Percentiles rank a stretch among this genome's conserved stretches.
Evolutionary conservation across 2,797 vertebrate genomes (phyloP).

Genomic region (Catharus ustulatus): DNA sequence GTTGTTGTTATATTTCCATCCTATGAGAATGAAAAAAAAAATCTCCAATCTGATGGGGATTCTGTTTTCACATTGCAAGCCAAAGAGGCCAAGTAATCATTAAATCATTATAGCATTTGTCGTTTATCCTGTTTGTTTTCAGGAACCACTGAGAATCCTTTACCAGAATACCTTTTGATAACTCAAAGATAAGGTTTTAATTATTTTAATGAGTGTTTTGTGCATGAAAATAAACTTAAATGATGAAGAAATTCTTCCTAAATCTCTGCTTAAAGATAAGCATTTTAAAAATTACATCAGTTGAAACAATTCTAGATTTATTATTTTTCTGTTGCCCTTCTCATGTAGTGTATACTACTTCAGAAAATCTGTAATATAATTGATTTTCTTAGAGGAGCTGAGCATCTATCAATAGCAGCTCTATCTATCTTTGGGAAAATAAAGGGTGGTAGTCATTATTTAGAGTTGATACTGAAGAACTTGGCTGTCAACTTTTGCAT

Average conservation of each 20-base stretch:
- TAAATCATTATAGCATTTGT: neutral
- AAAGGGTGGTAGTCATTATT: neutral
- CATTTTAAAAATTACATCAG: neutral
- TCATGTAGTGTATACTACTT: neutral
- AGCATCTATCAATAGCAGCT: neutral
- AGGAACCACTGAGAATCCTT: neutral
- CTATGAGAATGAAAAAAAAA: neutral
- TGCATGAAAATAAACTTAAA: neutral
- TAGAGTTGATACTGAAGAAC: neutral
- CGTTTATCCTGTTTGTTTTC: neutral
- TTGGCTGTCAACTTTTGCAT: neutral
- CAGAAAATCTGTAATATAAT: neutral
- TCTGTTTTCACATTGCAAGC: neutral
- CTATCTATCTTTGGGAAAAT: neutral
- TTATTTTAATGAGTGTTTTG: neutral
- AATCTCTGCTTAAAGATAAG: neutral
- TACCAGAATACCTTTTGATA: neutral
- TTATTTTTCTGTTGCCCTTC: neutral
- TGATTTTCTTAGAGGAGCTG: neutral
- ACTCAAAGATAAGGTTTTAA: neutral
- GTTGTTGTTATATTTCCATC: neutral
- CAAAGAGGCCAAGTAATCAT: neutral
- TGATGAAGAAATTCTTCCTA: neutral
- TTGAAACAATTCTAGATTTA: neutral
- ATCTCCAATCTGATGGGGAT: neutral